Percentiles rank a stretch among this genome's conserved stretches.
phyloP scores from a whole-genome alignment of 2,888 invertebrate species.

The Galerucella calmariensis region DNA sequence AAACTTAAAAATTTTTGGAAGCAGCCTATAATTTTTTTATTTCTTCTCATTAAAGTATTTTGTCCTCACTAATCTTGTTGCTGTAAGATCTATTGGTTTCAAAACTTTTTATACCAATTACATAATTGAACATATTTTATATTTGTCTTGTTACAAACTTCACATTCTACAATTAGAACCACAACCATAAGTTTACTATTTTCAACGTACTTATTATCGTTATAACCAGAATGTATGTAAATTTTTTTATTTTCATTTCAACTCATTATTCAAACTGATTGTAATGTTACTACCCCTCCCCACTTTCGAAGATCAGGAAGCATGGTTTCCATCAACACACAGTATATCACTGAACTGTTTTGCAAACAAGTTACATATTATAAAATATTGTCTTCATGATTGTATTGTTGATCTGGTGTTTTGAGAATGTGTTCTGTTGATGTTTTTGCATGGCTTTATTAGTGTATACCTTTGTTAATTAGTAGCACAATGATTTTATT shows the following conservation, averaged over 20 bases:
- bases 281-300: neutral
- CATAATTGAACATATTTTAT: too few species aligned
- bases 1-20: too few species aligned
- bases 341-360: conserved; percentile 36
- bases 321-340: conserved; percentile 20
- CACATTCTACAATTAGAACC: too few species aligned
- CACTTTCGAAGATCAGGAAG: conserved; percentile 11
- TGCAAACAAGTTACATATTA: conserved; percentile 13
- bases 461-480: conserved; percentile 7
- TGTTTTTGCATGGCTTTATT: conserved; percentile 39
- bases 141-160: too few species aligned
- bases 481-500: neutral
- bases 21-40: too few species aligned
- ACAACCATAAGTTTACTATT: neutral
- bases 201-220: neutral
- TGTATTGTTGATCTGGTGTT: conserved; percentile 19
- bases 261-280: neutral
- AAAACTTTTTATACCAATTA: too few species aligned
- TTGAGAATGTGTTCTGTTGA: conserved; percentile 30
- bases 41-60: too few species aligned
- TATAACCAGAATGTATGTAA: neutral
- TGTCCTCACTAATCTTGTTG: too few species aligned
- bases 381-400: conserved; percentile 11
- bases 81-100: too few species aligned
- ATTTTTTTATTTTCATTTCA: neutral